Evolutionary conservation across 1,140 invertebrate species (phyloP).

Genomic region (Galendromus occidentalis): DNA sequence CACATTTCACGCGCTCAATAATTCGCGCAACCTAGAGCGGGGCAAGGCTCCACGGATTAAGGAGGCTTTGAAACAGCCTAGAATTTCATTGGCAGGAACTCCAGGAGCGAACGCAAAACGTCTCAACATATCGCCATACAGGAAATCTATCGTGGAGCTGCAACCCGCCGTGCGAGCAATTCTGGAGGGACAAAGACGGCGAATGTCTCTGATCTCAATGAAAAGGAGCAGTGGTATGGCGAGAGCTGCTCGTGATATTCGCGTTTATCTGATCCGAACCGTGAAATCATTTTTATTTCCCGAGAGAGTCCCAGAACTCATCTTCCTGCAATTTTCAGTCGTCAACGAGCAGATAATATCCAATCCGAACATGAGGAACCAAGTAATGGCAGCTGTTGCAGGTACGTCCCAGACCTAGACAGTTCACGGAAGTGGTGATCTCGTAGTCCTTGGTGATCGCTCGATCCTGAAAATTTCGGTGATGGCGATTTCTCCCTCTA

Average conservation of each 20-base stretch:
- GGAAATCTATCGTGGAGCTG: background rate
- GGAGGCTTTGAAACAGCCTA: too few species aligned
- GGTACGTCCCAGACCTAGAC: background rate
- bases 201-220: background rate
- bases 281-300: too few species aligned
- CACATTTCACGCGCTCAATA: too few species aligned
- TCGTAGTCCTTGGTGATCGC: too few species aligned
- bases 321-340: background rate
- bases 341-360: conserved; percentile 3
- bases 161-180: background rate
- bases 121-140: background rate
- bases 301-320: too few species aligned
- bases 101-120: background rate
- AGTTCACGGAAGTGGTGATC: too few species aligned
- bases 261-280: too few species aligned
- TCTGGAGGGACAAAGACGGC: background rate
- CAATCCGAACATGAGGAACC: background rate
- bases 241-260: background rate
- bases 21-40: too few species aligned
- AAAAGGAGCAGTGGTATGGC: conserved; percentile 10
- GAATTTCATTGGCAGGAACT: background rate
- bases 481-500: too few species aligned
- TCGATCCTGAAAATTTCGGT: too few species aligned
- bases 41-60: too few species aligned
- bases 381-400: conserved; percentile 2